Conservation (phyloP, 2,888 invertebrate genomes). For the Byasa hedistus region DNA sequence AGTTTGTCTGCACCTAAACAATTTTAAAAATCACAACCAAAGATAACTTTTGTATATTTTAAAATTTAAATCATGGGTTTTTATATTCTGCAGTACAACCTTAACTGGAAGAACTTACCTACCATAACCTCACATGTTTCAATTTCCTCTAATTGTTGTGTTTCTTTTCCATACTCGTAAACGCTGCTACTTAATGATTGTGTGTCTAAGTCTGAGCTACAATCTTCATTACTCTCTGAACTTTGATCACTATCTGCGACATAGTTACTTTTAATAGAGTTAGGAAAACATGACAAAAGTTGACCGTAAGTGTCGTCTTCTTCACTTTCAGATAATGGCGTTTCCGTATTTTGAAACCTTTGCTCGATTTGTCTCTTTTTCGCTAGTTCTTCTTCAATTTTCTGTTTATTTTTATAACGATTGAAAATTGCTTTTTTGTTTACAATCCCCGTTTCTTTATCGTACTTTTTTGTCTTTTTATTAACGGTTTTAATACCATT, state of each 20-base stretch:
- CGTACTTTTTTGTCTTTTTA: constrained; percentile 52
- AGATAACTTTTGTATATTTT: too few species aligned
- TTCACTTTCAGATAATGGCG: constrained; percentile 72
- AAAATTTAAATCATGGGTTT: too few species aligned
- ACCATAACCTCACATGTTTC: constrained; percentile 21
- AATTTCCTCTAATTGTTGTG: constrained; percentile 10
- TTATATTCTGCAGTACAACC: too few species aligned
- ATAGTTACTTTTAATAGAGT: constrained; percentile 40
- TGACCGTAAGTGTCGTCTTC: constrained; percentile 73
- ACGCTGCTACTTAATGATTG: constrained; percentile 5
- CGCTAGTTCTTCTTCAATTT: constrained; percentile 68
- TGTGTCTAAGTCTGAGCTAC: constrained; percentile 34
- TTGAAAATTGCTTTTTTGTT: constrained; percentile 74
- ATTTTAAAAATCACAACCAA: too few species aligned
- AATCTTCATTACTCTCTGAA: constrained; percentile 41
- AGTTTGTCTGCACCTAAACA: too few species aligned
- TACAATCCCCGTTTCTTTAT: constrained; percentile 48
- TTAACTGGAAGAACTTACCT: constrained; percentile 18
- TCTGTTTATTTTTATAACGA: constrained; percentile 72
- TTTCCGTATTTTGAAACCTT: constrained; percentile 42
- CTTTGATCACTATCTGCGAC: constrained; percentile 49
- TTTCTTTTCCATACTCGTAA: constrained; percentile 5
- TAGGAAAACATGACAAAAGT: constrained; percentile 74
- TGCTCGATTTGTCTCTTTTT: constrained; percentile 65
- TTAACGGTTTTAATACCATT: constrained; percentile 47